Conservation (phyloP, 2,888 invertebrate genomes). For the Nemotelus pantherinus region DNA sequence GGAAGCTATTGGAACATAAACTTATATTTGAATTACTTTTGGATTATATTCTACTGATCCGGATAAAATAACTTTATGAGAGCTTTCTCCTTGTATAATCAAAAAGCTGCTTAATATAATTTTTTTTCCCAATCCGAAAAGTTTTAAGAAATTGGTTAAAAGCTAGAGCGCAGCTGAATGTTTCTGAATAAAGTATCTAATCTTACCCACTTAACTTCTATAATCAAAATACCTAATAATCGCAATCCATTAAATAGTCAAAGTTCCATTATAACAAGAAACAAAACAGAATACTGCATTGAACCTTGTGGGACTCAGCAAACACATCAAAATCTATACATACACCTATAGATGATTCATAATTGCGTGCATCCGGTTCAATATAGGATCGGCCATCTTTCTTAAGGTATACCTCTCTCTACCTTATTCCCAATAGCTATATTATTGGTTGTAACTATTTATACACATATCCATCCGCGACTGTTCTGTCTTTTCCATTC, state of each 20-base stretch:
- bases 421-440: not conserved
- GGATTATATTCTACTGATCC: too few relatives aligned
- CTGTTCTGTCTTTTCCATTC: not conserved
- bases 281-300: not conserved
- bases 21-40: too few relatives aligned
- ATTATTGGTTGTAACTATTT: not conserved
- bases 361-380: slow-evolving; percentile 30
- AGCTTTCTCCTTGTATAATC: too few relatives aligned
- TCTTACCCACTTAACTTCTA: not conserved
- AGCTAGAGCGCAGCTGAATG: too few relatives aligned
- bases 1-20: too few relatives aligned
- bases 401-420: not conserved
- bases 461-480: not conserved
- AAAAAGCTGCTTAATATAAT: too few relatives aligned
- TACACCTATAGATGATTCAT: not conserved
- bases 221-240: too few relatives aligned
- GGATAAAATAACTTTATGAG: too few relatives aligned
- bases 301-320: slow-evolving; percentile 11
- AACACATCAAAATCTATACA: not conserved
- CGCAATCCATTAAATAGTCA: too few relatives aligned
- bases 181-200: too few relatives aligned
- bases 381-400: slow-evolving; percentile 29
- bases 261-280: not conserved
- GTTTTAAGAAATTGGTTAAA: too few relatives aligned
- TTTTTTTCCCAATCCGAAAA: too few relatives aligned